Evolutionary conservation across 2,113 vertebrate species (phyloP).

Genomic region (Oncorhynchus keta): DNA sequence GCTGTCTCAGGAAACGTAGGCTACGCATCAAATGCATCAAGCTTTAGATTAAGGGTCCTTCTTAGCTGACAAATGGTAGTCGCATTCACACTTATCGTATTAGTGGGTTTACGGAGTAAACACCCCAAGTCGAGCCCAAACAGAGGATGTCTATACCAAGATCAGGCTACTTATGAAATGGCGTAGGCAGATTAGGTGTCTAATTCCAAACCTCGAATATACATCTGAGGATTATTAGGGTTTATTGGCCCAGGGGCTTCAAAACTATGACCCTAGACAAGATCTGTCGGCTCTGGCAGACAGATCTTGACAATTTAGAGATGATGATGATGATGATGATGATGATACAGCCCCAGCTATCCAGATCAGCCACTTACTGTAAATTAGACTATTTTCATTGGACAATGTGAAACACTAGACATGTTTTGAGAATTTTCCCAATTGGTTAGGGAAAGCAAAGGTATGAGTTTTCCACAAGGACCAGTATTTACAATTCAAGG

Average conservation of each 20-base stretch:
- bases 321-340: too few relatives aligned
- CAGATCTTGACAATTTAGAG: constrained; percentile 49
- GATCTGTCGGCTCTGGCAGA: constrained; percentile 54
- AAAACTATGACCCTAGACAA: constrained; percentile 73
- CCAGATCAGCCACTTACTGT: too few relatives aligned
- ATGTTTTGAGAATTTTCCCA: too few relatives aligned
- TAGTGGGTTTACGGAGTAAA: constrained; percentile 67
- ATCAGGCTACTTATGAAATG: constrained; percentile 80
- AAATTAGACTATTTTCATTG: too few relatives aligned
- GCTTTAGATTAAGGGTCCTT: not conserved
- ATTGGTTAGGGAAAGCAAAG: too few relatives aligned
- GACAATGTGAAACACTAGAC: too few relatives aligned
- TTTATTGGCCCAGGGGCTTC: constrained; percentile 74
- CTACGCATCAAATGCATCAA: constrained; percentile 20
- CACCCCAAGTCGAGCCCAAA: constrained; percentile 70
- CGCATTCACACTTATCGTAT: constrained; percentile 66
- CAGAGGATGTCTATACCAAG: constrained; percentile 72
- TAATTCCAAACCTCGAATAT: constrained; percentile 83
- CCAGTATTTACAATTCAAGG: too few relatives aligned
- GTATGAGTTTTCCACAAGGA: too few relatives aligned
- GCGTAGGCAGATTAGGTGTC: constrained; percentile 85
- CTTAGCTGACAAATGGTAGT: constrained; percentile 53
- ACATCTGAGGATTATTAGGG: constrained; percentile 69
- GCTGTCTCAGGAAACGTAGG: constrained; percentile 33
- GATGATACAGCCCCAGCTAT: too few relatives aligned